Percentiles rank a stretch among this genome's conserved stretches.
phyloP scores from a whole-genome alignment of 2,888 invertebrate species.

The Vannuccia rotundouncinata region DNA sequence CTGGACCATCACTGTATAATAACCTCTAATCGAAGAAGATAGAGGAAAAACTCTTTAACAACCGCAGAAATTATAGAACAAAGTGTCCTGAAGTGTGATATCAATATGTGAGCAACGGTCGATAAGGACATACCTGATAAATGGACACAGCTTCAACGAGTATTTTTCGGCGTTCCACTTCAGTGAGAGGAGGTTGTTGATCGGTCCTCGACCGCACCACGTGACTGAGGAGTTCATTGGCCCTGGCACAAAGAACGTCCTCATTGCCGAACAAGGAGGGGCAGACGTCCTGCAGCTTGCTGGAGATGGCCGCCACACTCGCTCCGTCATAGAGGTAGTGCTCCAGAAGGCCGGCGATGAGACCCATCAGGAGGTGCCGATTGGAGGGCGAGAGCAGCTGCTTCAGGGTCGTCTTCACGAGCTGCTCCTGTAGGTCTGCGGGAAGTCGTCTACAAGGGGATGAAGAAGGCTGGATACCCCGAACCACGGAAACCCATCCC shows the following conservation, averaged over 20 bases:
- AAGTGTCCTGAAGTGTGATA: no score
- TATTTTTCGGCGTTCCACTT: neutral
- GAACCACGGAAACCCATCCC: neutral
- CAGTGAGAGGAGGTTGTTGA: neutral
- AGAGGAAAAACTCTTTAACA: no score
- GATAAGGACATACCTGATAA: neutral
- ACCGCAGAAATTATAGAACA: no score
- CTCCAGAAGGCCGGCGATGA: constrained; percentile 78
- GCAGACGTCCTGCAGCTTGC: constrained; percentile 77
- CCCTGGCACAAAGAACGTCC: constrained; percentile 91
- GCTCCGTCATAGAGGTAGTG: constrained; percentile 90
- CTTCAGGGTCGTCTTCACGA: constrained; percentile 63
- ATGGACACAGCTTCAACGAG: neutral
- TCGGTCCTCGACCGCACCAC: neutral
- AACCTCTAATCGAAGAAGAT: no score
- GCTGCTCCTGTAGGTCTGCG: constrained; percentile 61
- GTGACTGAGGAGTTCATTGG: constrained; percentile 70
- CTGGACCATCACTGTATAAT: no score
- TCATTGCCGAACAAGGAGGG: constrained; percentile 86
- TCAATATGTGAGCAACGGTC: no score
- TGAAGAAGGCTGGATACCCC: no score
- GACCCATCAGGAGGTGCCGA: constrained; percentile 59
- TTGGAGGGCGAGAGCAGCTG: constrained; percentile 62
- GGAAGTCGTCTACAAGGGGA: constrained; percentile 2
- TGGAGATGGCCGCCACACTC: constrained; percentile 81